These are phyloP conservation scores for Odontamblyopus lacepedii DNA, from an alignment of 2,797 vertebrate species.

Conservation along the genomic window DNA sequence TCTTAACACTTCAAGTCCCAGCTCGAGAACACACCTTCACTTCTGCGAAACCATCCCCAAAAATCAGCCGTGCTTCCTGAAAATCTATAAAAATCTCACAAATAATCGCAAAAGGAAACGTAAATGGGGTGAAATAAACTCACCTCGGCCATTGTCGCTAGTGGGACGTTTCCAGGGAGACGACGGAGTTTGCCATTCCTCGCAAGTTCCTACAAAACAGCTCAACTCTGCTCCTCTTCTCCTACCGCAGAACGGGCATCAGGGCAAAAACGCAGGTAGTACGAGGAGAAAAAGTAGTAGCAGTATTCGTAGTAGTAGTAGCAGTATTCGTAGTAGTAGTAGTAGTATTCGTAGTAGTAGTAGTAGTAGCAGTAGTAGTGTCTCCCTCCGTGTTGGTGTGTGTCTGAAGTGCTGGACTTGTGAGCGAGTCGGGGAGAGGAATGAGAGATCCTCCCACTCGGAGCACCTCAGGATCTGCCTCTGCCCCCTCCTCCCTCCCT, in stretches of 20 bases:
- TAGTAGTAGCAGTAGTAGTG: conserved; percentile 4
- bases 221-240: conserved; percentile 73
- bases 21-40: too few species aligned
- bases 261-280: conserved; percentile 34
- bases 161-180: conserved; percentile 82
- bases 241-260: conserved; percentile 83
- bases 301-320: conserved; percentile 2
- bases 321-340: neutral
- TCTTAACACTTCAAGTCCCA: too few species aligned
- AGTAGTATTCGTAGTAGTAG: too few species aligned
- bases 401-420: conserved; percentile 86
- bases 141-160: conserved; percentile 92
- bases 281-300: conserved; percentile 21
- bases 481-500: conserved; percentile 62
- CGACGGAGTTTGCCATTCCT: conserved; percentile 87
- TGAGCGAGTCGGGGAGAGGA: conserved; percentile 82
- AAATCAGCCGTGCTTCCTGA: too few species aligned
- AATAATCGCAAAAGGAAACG: neutral
- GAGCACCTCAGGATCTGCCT: conserved; percentile 86
- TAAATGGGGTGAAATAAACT: conserved; percentile 48
- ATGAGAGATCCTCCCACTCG: conserved; percentile 89
- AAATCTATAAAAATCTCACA: neutral
- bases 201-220: conserved; percentile 82
- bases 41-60: too few species aligned
- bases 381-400: conserved; percentile 77